These are phyloP conservation scores for Tribolium freemani DNA, from an alignment of 2,888 invertebrate genomes.

Conservation along the genomic window DNA sequence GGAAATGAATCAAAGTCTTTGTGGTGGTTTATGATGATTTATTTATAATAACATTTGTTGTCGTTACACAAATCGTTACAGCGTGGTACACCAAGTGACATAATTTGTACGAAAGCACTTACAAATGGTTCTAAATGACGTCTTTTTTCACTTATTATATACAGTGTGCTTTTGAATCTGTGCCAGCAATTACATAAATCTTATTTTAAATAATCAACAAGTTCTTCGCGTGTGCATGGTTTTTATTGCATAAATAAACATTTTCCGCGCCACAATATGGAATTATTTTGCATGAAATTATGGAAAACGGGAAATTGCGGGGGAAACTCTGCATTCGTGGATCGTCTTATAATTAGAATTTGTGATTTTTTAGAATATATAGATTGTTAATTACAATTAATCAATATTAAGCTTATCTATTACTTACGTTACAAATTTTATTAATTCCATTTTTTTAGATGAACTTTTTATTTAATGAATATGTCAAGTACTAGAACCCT, in stretches of 20 bases:
- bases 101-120: slow-evolving; percentile 52
- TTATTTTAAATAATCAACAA: slow-evolving; percentile 20
- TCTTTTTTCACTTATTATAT: slow-evolving; percentile 19
- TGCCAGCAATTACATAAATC: slow-evolving; percentile 20
- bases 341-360: slow-evolving; percentile 34
- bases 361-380: slow-evolving; percentile 40
- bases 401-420: slow-evolving; percentile 36
- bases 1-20: slow-evolving; percentile 38
- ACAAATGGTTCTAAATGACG: slow-evolving; percentile 29
- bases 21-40: slow-evolving; percentile 47
- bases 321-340: slow-evolving; percentile 5
- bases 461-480: slow-evolving; percentile 6
- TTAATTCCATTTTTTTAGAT: not conserved
- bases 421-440: slow-evolving; percentile 21
- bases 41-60: slow-evolving; percentile 49
- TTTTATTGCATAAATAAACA: slow-evolving; percentile 31
- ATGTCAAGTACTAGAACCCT: slow-evolving; percentile 18
- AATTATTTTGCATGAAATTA: slow-evolving; percentile 37
- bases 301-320: not conserved
- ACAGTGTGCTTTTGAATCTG: slow-evolving; percentile 27
- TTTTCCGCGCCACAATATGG: slow-evolving; percentile 16
- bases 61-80: slow-evolving; percentile 52
- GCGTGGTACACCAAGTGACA: slow-evolving; percentile 50
- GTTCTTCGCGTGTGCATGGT: slow-evolving; percentile 11
- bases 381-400: slow-evolving; percentile 33